Evolutionary conservation across 1,140 invertebrate genomes (phyloP).

Genomic region (Drosophila lacteicornis): DNA sequence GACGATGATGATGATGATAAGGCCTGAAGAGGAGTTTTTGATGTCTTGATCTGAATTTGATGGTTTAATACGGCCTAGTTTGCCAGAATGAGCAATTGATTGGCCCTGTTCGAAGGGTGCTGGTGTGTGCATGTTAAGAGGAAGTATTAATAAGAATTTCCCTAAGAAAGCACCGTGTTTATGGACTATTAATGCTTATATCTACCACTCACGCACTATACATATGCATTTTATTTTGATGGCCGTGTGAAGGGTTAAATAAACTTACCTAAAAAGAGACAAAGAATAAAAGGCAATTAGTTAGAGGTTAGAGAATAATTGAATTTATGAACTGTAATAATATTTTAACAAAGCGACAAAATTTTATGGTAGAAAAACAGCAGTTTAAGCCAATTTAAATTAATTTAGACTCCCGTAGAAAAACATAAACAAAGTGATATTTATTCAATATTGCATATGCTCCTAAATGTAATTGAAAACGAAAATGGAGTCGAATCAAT

Average conservation of each 20-base stretch:
- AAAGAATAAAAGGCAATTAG: slow-evolving; percentile 14
- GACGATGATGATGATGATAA: slow-evolving; percentile 4
- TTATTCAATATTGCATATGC: no score
- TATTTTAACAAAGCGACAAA: not conserved
- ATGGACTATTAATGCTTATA: slow-evolving; percentile 29
- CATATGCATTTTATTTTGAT: slow-evolving; percentile 9
- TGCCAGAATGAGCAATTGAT: slow-evolving; percentile 45
- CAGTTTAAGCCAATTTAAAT: not conserved
- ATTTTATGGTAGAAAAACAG: not conserved
- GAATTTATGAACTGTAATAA: not conserved
- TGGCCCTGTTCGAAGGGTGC: slow-evolving; percentile 10
- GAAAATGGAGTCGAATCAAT: not conserved
- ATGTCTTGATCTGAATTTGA: slow-evolving; percentile 45
- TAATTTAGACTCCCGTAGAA: not conserved
- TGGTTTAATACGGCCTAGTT: slow-evolving; percentile 21
- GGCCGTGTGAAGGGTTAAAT: slow-evolving; percentile 8
- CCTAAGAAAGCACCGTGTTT: slow-evolving; percentile 8
- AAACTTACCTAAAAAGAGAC: slow-evolving; percentile 72
- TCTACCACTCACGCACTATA: slow-evolving; percentile 61
- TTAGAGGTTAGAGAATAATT: not conserved
- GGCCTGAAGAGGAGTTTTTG: slow-evolving; percentile 6
- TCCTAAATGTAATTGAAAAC: not conserved
- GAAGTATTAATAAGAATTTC: not conserved
- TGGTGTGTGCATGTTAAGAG: slow-evolving; percentile 12
- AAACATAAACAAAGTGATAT: not conserved